A percentile compares a stretch with the other conserved stretches of the same genome.
These are phyloP conservation scores for Eumacrocentrus americanus DNA, from an alignment of 2,888 invertebrate species.

Conservation along the genomic window DNA sequence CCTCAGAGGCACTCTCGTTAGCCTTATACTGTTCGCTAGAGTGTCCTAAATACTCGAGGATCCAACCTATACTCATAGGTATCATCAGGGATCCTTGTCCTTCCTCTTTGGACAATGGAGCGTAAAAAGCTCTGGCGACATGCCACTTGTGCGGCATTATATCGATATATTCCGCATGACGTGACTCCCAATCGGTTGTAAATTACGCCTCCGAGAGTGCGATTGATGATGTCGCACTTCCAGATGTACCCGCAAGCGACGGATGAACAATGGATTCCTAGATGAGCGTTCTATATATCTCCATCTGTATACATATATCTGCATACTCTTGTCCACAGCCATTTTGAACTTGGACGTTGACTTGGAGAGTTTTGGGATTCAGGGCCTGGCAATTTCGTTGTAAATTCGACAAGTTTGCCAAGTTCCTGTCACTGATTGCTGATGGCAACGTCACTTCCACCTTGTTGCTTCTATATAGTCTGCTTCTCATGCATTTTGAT, in stretches of 20 bases:
- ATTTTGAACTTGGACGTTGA: constrained; percentile 15
- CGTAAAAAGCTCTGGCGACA: neutral
- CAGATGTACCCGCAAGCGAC: neutral
- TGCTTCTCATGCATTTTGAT: too few relatives aligned
- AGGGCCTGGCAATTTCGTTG: constrained; percentile 16
- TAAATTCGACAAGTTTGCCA: constrained; percentile 5
- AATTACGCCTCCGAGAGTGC: neutral
- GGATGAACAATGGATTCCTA: constrained; percentile 15
- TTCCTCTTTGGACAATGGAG: neutral
- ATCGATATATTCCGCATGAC: neutral
- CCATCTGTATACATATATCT: neutral
- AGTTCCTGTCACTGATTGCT: constrained; percentile 8
- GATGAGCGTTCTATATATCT: constrained; percentile 1
- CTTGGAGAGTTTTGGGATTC: constrained; percentile 5
- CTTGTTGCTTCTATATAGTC: neutral
- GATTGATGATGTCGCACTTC: constrained; percentile 2
- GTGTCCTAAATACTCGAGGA: neutral
- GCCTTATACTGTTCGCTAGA: neutral
- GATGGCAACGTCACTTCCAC: neutral
- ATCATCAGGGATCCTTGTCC: neutral
- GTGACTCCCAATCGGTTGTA: neutral
- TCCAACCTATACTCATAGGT: neutral
- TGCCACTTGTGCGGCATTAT: neutral
- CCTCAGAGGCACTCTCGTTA: too few relatives aligned
- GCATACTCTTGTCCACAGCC: neutral